phyloP scores from a whole-genome alignment of 2,888 invertebrate species.

The Poecilus cupreus region DNA sequence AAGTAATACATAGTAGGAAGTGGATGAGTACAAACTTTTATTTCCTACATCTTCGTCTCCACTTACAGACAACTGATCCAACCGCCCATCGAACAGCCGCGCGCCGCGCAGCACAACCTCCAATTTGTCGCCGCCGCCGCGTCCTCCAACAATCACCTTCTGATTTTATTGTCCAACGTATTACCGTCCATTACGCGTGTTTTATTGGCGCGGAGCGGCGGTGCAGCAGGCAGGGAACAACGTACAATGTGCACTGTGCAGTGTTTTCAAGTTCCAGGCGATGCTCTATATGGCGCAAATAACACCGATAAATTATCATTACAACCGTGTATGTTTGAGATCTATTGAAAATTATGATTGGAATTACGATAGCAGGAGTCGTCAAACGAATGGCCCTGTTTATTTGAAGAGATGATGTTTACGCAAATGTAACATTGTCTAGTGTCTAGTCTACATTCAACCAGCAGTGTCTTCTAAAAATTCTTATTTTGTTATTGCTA shows the following conservation, averaged over 20 bases:
- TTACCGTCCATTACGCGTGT: conserved; percentile 50
- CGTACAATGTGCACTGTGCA: neutral
- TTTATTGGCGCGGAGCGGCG: conserved; percentile 15
- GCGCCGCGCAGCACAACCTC: neutral
- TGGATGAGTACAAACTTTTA: no score
- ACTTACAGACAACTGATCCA: no score
- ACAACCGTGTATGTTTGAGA: conserved; percentile 24
- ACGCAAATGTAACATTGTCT: no score
- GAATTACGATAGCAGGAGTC: conserved; percentile 18
- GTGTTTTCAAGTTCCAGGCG: conserved; percentile 37
- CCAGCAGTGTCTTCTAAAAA: no score
- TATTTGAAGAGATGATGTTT: neutral
- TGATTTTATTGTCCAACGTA: conserved; percentile 45
- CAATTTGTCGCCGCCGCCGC: neutral
- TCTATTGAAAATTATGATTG: conserved; percentile 48
- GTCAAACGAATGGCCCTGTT: neutral
- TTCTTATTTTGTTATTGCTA: no score
- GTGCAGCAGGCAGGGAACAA: neutral
- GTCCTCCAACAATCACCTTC: conserved; percentile 27
- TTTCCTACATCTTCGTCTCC: no score
- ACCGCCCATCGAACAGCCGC: neutral
- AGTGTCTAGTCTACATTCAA: no score
- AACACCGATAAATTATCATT: conserved; percentile 45
- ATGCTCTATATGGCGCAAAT: conserved; percentile 51
- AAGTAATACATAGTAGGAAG: no score